phyloP scores from a whole-genome alignment of 2,888 invertebrate genomes.

The Beris morrisii region DNA sequence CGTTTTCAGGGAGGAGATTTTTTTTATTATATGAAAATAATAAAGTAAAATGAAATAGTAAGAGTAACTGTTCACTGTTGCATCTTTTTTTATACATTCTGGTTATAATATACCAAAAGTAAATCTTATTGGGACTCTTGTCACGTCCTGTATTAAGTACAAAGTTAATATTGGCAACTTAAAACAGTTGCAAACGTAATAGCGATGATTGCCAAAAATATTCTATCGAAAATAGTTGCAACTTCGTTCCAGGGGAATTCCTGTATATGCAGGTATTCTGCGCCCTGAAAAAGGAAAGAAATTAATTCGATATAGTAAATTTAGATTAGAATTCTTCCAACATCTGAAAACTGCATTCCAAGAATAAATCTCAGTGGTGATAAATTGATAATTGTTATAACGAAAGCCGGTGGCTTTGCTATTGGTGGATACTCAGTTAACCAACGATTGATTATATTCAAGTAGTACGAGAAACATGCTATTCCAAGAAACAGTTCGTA shows the following conservation, averaged over 20 bases:
- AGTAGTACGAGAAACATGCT: constrained; percentile 47
- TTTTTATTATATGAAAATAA: too few species aligned
- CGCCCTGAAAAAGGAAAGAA: constrained; percentile 43
- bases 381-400: constrained; percentile 45
- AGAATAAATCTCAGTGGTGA: constrained; percentile 45
- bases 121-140: too few species aligned
- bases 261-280: constrained; percentile 46
- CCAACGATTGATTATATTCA: constrained; percentile 50
- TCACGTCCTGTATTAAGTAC: too few species aligned
- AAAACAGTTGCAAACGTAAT: constrained; percentile 42
- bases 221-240: constrained; percentile 47
- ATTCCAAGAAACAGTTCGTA: constrained; percentile 47
- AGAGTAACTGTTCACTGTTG: too few species aligned
- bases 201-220: constrained; percentile 44
- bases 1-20: too few species aligned
- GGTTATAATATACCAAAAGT: too few species aligned
- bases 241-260: constrained; percentile 50
- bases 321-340: constrained; percentile 42
- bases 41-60: too few species aligned
- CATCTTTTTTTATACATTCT: too few species aligned
- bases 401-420: constrained; percentile 42
- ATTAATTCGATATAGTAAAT: not conserved
- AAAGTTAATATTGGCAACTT: constrained; percentile 35
- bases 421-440: constrained; percentile 50
- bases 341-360: constrained; percentile 47